phyloP scores from a whole-genome alignment of 2,113 vertebrate species.

The Cryptotis parvus region DNA sequence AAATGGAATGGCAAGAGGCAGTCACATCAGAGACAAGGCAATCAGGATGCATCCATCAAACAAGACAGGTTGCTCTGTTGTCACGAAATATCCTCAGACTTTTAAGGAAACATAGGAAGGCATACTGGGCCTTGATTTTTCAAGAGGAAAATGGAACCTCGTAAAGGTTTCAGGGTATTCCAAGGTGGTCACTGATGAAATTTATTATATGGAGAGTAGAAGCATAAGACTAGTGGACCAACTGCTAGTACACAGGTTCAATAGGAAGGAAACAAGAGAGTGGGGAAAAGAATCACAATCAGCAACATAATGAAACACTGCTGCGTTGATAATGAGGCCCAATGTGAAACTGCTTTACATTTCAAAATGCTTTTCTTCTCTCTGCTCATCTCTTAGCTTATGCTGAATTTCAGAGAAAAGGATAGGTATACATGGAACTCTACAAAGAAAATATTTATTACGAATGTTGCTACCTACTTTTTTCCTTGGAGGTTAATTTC shows the following conservation, averaged over 20 bases:
- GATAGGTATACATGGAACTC: background rate
- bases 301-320: too few relatives aligned
- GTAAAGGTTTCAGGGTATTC: too few relatives aligned
- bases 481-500: conserved; percentile 53
- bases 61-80: background rate
- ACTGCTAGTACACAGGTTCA: too few relatives aligned
- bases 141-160: too few relatives aligned
- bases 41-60: background rate
- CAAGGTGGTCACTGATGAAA: too few relatives aligned
- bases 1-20: background rate
- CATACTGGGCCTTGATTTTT: too few relatives aligned
- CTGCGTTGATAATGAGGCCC: too few relatives aligned
- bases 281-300: too few relatives aligned
- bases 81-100: background rate
- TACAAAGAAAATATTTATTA: conserved; percentile 9
- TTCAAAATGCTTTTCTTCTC: background rate
- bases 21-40: background rate
- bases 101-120: conserved; percentile 25
- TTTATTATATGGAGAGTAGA: too few relatives aligned
- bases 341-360: too few relatives aligned
- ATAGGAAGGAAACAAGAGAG: too few relatives aligned
- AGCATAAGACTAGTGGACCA: too few relatives aligned
- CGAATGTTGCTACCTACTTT: background rate
- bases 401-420: conserved; percentile 53
- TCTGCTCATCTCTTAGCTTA: background rate